These are phyloP conservation scores for Anoplolepis gracilipes DNA, from an alignment of 1,140 invertebrate species.

Conservation along the genomic window DNA sequence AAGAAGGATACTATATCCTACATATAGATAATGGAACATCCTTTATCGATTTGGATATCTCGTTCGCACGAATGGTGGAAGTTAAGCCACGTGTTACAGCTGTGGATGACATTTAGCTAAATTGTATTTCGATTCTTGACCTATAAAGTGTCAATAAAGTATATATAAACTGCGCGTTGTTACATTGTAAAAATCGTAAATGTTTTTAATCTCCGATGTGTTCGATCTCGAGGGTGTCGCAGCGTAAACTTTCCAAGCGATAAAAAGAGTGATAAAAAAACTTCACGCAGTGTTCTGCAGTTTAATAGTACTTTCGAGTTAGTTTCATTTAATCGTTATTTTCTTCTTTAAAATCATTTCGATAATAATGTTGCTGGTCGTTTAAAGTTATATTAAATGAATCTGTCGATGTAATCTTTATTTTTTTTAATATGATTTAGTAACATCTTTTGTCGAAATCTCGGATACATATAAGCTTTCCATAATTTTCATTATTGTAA, in stretches of 20 bases:
- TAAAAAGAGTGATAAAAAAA: slow-evolving; percentile 6
- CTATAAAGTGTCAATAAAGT: background rate
- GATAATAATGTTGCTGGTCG: background rate
- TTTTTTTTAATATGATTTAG: too few relatives aligned
- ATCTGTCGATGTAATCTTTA: background rate
- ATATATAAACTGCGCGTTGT: background rate
- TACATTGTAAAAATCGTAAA: slow-evolving; percentile 8
- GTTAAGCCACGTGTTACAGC: background rate
- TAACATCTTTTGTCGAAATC: too few relatives aligned
- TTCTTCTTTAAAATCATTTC: background rate
- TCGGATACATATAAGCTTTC: background rate
- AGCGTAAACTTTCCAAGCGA: background rate
- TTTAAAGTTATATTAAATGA: background rate
- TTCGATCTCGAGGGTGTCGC: background rate
- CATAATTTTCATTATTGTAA: too few relatives aligned
- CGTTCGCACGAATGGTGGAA: background rate
- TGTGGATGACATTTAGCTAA: background rate
- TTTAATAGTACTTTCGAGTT: background rate
- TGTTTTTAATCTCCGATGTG: slow-evolving; percentile 14
- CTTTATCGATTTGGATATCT: slow-evolving; percentile 5
- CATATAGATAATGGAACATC: background rate
- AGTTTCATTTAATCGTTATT: background rate
- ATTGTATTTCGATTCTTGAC: background rate
- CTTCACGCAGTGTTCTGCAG: background rate
- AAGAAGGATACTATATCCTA: background rate